Evolutionary conservation across 2,888 invertebrate genomes (phyloP).

Genomic region (Coelogynopora nodosa): DNA sequence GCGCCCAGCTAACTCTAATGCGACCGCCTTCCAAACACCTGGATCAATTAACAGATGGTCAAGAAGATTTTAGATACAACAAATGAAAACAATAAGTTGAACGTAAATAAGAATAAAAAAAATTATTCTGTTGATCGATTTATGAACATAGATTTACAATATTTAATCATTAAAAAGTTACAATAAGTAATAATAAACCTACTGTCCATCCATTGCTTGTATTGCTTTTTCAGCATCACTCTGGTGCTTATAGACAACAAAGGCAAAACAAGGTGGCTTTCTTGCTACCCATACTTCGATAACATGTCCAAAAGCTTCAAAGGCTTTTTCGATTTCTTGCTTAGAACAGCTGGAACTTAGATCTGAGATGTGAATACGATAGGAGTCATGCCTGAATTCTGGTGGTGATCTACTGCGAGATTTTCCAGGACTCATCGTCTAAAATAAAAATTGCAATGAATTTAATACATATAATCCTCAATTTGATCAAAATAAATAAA

Average conservation of each 20-base stretch:
- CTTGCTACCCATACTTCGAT: conserved; percentile 67
- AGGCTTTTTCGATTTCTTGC: conserved; percentile 65
- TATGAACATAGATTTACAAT: too few relatives aligned
- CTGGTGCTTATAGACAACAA: conserved; percentile 66
- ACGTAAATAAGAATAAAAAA: too few relatives aligned
- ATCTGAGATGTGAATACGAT: conserved; percentile 57
- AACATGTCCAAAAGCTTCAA: conserved; percentile 65
- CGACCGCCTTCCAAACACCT: conserved; percentile 63
- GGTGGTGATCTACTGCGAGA: neutral
- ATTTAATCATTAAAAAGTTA: too few relatives aligned
- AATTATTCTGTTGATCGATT: too few relatives aligned
- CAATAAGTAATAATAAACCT: too few relatives aligned
- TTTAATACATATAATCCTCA: too few relatives aligned
- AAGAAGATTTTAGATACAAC: too few relatives aligned
- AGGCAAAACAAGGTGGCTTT: conserved; percentile 68
- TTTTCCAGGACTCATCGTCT: neutral
- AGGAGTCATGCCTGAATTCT: neutral
- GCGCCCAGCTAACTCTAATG: conserved; percentile 65
- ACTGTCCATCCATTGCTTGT: conserved; percentile 75
- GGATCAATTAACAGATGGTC: too few relatives aligned
- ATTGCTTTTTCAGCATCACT: conserved; percentile 72
- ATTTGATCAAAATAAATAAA: too few relatives aligned
- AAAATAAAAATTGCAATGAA: too few relatives aligned
- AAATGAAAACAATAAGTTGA: too few relatives aligned
- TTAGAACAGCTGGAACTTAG: conserved; percentile 65